Evolutionary conservation across 2,888 invertebrate species (phyloP), one percentile per base, ranked within the genome.

Genomic region (Eupithecia inturbata): DNA sequence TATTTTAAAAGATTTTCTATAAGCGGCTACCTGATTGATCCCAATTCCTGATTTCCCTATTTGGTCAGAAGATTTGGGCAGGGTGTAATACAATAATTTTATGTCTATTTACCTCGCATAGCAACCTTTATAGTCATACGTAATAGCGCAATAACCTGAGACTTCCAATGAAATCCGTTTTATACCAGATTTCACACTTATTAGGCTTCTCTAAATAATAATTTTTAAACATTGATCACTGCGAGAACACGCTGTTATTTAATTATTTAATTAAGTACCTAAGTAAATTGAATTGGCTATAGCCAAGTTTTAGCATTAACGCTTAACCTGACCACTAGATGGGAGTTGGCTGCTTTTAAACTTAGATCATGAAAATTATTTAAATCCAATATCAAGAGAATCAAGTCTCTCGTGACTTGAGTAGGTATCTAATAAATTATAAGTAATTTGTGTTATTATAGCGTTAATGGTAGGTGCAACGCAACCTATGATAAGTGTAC

Each of bases 81-180:
- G 60, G 68, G 66, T 57, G 63, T 67, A 75, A 70, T 75, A 68
- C 73, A 73, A 73, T 76, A 76, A 73, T 76, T 77, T 64, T 76
- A 74, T 80, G 80, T 79, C 80, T 80, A 78, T 80, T 79, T 77
- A 79, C 74, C 78, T 80, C 79, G 73, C 74, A 76, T 77, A 75
- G 67, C 74, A 73, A 79, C 70, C 74, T 75, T 73, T 79, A 75
- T 73, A 67, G 53, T 74, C 73, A 74, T 78, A 79, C 74, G 76
- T 78, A 78, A 80, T 79, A 79, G 80, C 79, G 81, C 83, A 82
- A 80, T 82, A 83, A 88, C 85, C 84, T 81, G 84, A 81, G 86
- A 90, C 91, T 91, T 91, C 89, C 90, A 89, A 83, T 86, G 85
- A 88, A 87, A 87, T 87, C 86, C 78, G 82, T 84, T 87, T 83